These are phyloP conservation scores for Heliconius congener DNA, from an alignment of 1,140 invertebrate genomes.

Conservation along the genomic window DNA sequence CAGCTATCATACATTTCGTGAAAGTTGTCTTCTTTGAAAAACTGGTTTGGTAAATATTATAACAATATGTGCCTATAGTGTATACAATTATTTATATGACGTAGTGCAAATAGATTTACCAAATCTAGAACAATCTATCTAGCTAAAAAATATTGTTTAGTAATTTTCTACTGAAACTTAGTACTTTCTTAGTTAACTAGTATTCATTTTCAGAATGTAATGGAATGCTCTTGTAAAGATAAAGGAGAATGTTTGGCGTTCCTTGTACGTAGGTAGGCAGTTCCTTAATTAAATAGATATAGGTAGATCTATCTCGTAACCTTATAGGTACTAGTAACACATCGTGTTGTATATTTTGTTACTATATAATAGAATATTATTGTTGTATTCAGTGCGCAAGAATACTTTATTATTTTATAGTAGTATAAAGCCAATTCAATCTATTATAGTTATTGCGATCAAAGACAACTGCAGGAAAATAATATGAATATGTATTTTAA, in stretches of 20 bases:
- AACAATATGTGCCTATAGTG: neutral
- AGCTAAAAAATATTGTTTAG: neutral
- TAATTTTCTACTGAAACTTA: neutral
- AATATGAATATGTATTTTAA: too few species aligned
- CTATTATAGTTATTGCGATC: too few species aligned
- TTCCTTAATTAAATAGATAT: neutral
- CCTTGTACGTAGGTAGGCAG: slow-evolving; percentile 17
- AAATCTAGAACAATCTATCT: neutral
- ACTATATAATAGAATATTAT: too few species aligned
- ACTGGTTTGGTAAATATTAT: slow-evolving; percentile 18
- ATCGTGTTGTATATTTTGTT: too few species aligned
- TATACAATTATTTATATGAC: neutral
- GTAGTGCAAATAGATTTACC: neutral
- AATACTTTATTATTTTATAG: too few species aligned
- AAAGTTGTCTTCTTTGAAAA: slow-evolving; percentile 19
- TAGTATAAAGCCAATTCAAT: too few species aligned
- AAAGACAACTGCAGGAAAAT: too few species aligned
- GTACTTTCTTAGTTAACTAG: neutral
- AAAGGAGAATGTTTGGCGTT: slow-evolving; percentile 27
- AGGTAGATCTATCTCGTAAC: neutral
- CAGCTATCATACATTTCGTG: slow-evolving; percentile 20
- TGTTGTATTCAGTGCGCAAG: too few species aligned
- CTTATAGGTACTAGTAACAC: neutral
- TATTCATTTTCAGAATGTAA: slow-evolving; percentile 26
- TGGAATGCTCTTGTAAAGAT: slow-evolving; percentile 27